Percentiles rank a stretch among this genome's conserved stretches.
phyloP scores from a whole-genome alignment of 2,888 invertebrate genomes.

The Cyclophora punctaria region DNA sequence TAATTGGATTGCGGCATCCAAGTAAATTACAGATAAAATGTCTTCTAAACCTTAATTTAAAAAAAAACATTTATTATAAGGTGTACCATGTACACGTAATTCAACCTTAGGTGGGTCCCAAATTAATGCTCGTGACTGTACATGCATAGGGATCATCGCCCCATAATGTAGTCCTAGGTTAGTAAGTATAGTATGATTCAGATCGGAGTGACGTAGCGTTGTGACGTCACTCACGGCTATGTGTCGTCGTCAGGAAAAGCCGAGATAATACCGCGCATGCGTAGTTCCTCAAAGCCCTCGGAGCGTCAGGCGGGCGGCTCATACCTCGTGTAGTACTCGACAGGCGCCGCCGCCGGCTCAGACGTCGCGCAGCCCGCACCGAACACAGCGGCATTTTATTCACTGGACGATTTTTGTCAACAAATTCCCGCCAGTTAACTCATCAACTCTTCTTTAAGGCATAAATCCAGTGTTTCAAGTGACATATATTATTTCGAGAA shows the following conservation, averaged over 20 bases:
- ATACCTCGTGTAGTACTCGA: slow-evolving; percentile 3
- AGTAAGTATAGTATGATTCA: slow-evolving; percentile 1
- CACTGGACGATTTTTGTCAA: neutral
- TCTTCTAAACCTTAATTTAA: too few relatives aligned
- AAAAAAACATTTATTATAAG: too few relatives aligned
- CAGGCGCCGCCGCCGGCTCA: slow-evolving; percentile 31
- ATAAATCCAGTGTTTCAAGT: neutral
- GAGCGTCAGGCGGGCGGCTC: slow-evolving; percentile 19
- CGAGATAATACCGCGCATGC: slow-evolving; percentile 61
- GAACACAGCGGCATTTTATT: slow-evolving; percentile 44
- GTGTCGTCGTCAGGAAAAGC: slow-evolving; percentile 46
- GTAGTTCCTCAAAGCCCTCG: slow-evolving; percentile 46
- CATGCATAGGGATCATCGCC: too few relatives aligned
- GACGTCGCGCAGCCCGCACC: slow-evolving; percentile 51
- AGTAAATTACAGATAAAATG: too few relatives aligned
- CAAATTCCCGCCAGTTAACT: neutral
- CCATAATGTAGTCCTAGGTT: too few relatives aligned
- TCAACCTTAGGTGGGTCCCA: too few relatives aligned
- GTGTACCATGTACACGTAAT: too few relatives aligned
- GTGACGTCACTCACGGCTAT: slow-evolving; percentile 2
- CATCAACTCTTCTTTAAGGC: neutral
- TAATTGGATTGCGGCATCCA: too few relatives aligned
- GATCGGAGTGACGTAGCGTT: neutral
- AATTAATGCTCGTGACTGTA: too few relatives aligned
- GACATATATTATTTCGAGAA: slow-evolving; percentile 1